Evolutionary conservation across 2,888 invertebrate genomes (phyloP).

Genomic region (Ctena decussata): DNA sequence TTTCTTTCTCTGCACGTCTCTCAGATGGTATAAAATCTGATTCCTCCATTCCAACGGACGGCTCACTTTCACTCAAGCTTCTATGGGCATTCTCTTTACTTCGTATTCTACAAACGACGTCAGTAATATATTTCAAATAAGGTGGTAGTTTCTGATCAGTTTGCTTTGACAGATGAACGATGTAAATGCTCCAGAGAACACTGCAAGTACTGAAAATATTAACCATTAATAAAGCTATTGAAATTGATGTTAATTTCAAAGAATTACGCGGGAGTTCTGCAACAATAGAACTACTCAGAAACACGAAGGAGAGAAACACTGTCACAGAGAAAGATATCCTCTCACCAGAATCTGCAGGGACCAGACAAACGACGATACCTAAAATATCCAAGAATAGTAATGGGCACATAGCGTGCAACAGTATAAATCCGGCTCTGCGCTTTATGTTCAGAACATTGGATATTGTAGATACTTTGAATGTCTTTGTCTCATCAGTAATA

Average conservation of each 20-base stretch:
- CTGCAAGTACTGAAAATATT: background rate
- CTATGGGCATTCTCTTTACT: too few relatives aligned
- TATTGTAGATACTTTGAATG: background rate
- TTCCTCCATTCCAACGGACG: too few relatives aligned
- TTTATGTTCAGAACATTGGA: background rate
- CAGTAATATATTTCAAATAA: too few relatives aligned
- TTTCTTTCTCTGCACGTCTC: too few relatives aligned
- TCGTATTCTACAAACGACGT: background rate
- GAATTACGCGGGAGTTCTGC: background rate
- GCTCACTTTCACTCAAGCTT: too few relatives aligned
- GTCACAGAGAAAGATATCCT: background rate
- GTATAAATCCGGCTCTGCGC: background rate
- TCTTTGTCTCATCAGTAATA: background rate
- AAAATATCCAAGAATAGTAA: background rate
- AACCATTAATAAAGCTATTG: background rate
- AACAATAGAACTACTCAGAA: background rate
- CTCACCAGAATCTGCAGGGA: background rate
- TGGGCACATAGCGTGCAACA: background rate
- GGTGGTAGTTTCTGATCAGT: too few relatives aligned
- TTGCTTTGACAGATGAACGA: background rate
- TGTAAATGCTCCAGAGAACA: background rate
- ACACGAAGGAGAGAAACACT: background rate
- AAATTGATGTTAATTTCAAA: background rate
- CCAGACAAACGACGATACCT: background rate
- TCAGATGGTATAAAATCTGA: too few relatives aligned